These are phyloP conservation scores for Cabera pusaria DNA, from an alignment of 2,888 invertebrate genomes.

Conservation along the genomic window DNA sequence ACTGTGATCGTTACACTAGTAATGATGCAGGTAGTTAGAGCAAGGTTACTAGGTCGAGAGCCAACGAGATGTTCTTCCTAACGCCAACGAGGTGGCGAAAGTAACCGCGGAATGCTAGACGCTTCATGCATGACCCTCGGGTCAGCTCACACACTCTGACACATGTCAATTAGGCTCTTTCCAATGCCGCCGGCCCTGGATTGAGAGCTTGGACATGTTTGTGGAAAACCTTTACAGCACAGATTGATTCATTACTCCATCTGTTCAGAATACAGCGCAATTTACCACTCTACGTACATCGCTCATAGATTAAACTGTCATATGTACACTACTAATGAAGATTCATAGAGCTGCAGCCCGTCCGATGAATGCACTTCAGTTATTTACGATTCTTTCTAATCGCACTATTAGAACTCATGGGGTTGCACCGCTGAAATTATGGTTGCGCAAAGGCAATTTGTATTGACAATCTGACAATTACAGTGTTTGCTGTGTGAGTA, in stretches of 20 bases:
- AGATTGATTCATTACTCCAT: slow-evolving; percentile 78
- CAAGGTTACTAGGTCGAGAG: slow-evolving; percentile 18
- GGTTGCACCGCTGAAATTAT: slow-evolving; percentile 33
- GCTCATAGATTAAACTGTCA: slow-evolving; percentile 41
- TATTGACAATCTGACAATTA: slow-evolving; percentile 63
- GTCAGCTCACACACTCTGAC: slow-evolving; percentile 80
- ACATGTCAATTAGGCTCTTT: slow-evolving; percentile 79
- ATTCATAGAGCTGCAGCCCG: slow-evolving; percentile 41
- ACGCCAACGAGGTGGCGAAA: slow-evolving; percentile 60
- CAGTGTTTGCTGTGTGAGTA: slow-evolving; percentile 46
- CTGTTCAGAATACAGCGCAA: slow-evolving; percentile 46
- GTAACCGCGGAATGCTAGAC: slow-evolving; percentile 69
- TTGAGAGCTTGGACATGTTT: slow-evolving; percentile 80
- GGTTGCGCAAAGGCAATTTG: slow-evolving; percentile 42
- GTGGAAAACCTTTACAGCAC: slow-evolving; percentile 67
- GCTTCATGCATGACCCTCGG: slow-evolving; percentile 75
- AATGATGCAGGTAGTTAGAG: slow-evolving; percentile 14
- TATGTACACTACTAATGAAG: slow-evolving; percentile 51
- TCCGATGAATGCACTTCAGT: slow-evolving; percentile 33
- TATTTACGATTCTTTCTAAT: slow-evolving; percentile 39
- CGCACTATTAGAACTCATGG: slow-evolving; percentile 34
- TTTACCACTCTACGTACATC: slow-evolving; percentile 49
- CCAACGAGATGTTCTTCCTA: slow-evolving; percentile 54
- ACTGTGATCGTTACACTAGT: slow-evolving; percentile 4
- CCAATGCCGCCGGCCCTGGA: slow-evolving; percentile 65